A percentile compares a stretch with the other conserved stretches of the same genome.
These are phyloP conservation scores for Trachelus troglodyta DNA, from an alignment of 2,888 invertebrate genomes.

Conservation along the genomic window DNA sequence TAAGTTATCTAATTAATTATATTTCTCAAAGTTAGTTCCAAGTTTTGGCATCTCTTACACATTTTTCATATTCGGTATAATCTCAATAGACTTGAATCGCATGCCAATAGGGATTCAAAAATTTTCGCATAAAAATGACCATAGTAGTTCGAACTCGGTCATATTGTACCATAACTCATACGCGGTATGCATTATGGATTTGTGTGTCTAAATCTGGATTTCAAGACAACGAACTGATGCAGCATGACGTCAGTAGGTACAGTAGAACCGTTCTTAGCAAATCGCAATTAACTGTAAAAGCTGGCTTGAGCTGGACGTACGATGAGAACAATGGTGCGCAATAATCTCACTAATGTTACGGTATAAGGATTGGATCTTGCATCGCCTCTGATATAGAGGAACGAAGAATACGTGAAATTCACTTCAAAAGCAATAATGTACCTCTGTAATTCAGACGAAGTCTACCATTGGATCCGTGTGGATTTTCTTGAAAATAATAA, in stretches of 20 bases:
- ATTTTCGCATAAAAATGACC: background rate
- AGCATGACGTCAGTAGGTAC: background rate
- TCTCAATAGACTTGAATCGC: background rate
- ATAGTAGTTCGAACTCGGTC: background rate
- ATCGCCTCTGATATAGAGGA: background rate
- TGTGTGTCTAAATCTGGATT: background rate
- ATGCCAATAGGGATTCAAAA: background rate
- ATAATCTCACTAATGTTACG: conserved; percentile 40
- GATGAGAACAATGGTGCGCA: conserved; percentile 27
- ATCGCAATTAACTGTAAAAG: background rate
- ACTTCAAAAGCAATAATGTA: conserved; percentile 37
- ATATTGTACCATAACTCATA: background rate
- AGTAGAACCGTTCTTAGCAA: background rate
- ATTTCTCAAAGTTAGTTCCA: background rate
- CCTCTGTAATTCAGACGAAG: conserved; percentile 13
- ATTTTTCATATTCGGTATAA: background rate
- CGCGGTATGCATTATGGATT: background rate
- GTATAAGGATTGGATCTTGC: background rate
- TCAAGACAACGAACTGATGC: background rate
- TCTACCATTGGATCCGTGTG: background rate
- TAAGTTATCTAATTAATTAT: background rate
- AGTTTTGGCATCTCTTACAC: background rate
- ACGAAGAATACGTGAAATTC: conserved; percentile 36
- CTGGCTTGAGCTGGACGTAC: background rate
- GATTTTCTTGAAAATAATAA: background rate